phyloP scores from a whole-genome alignment of 2,888 invertebrate species.

The Hypsopygia costalis region DNA sequence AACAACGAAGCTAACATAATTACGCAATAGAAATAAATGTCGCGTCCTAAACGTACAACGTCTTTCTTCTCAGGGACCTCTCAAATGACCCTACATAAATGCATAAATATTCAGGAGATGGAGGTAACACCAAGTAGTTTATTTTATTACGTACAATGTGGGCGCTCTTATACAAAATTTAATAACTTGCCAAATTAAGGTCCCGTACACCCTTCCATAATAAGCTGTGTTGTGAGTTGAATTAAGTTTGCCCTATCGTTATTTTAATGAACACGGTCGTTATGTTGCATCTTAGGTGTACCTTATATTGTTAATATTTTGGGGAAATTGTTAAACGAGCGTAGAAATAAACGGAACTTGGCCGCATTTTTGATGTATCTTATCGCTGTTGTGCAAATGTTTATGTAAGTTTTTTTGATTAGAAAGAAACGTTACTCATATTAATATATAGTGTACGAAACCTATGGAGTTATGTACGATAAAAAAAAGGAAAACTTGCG shows the following conservation, averaged over 20 bases:
- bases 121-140: slow-evolving; percentile 11
- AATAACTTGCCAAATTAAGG: slow-evolving; percentile 41
- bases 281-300: slow-evolving; percentile 1
- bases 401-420: no score
- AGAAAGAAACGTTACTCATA: no score
- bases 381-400: no score
- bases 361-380: no score
- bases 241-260: slow-evolving; percentile 26
- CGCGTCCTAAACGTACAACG: background rate
- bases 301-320: no score
- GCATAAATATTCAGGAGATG: slow-evolving; percentile 10
- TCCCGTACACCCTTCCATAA: slow-evolving; percentile 34
- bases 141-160: slow-evolving; percentile 27
- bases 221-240: slow-evolving; percentile 35
- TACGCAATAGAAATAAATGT: background rate
- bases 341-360: no score
- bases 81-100: background rate
- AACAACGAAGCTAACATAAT: background rate
- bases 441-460: no score
- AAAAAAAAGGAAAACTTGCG: no score
- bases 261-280: slow-evolving; percentile 24
- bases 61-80: background rate
- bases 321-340: no score
- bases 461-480: no score
- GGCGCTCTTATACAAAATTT: slow-evolving; percentile 40